A percentile compares a stretch with the other conserved stretches of the same genome.
These are phyloP conservation scores for Melanophora roralis DNA, from an alignment of 2,888 invertebrate genomes.

Conservation along the genomic window DNA sequence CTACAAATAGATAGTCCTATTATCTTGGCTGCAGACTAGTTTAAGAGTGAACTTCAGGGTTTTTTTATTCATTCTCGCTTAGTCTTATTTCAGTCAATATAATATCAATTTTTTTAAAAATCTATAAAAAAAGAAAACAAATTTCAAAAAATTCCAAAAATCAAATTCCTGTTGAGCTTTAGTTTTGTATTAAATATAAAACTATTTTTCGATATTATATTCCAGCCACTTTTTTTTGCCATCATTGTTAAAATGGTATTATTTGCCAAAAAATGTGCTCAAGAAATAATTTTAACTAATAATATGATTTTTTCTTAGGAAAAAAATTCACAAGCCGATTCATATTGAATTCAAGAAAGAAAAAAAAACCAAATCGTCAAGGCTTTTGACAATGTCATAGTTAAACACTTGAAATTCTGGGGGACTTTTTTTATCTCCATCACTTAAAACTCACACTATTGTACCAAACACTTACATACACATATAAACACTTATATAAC, in stretches of 20 bases:
- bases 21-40: no score
- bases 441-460: not conserved
- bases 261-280: not conserved
- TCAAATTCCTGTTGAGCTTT: no score
- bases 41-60: no score
- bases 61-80: no score
- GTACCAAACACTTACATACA: not conserved
- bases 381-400: conserved; percentile 58
- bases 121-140: not conserved
- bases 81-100: no score
- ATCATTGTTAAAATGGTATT: not conserved
- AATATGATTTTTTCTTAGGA: conserved; percentile 8
- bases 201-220: not conserved
- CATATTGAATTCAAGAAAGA: not conserved
- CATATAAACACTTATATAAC: not conserved
- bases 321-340: not conserved
- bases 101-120: no score
- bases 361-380: conserved; percentile 6
- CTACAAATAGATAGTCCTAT: no score
- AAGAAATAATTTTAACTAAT: conserved; percentile 31
- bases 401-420: conserved; percentile 52
- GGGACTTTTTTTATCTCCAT: conserved; percentile 46
- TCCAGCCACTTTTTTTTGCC: conserved; percentile 13
- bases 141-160: no score
- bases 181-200: not conserved